phyloP scores from a whole-genome alignment of 2,797 vertebrate genomes.

The Semotilus atromaculatus region DNA sequence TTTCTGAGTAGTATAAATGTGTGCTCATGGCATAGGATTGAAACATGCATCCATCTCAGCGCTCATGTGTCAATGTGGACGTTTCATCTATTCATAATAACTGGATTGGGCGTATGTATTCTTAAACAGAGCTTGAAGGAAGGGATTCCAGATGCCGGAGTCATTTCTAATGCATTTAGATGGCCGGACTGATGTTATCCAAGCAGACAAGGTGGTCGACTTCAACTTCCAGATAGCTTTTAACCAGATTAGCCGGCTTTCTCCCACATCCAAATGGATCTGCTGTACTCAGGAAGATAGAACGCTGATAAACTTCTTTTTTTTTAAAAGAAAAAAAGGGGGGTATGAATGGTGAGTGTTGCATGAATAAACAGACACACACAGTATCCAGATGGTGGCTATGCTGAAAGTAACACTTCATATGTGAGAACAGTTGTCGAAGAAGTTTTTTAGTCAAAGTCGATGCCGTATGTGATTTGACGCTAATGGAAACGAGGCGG shows the following conservation, averaged over 20 bases:
- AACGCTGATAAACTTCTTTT: slow-evolving; percentile 13
- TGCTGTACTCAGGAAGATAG: background rate
- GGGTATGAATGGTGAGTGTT: background rate
- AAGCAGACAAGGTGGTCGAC: slow-evolving; percentile 65
- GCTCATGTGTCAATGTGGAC: slow-evolving; percentile 4
- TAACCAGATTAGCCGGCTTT: slow-evolving; percentile 44
- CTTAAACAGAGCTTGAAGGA: slow-evolving; percentile 47
- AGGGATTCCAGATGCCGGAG: slow-evolving; percentile 61
- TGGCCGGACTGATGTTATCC: slow-evolving; percentile 68
- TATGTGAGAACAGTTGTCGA: slow-evolving; percentile 19
- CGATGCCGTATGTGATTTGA: slow-evolving; percentile 2
- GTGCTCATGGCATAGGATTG: background rate
- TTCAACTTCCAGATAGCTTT: slow-evolving; percentile 60
- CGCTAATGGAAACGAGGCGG: background rate
- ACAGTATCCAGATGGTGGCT: slow-evolving; percentile 15
- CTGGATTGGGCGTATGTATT: slow-evolving; percentile 63
- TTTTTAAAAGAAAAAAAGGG: background rate
- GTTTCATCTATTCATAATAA: slow-evolving; percentile 43
- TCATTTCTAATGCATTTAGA: slow-evolving; percentile 65
- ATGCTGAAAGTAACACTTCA: slow-evolving; percentile 22
- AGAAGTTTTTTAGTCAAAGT: slow-evolving; percentile 16
- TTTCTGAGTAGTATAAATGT: slow-evolving; percentile 7
- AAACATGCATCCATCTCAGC: background rate
- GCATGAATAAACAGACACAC: slow-evolving; percentile 29
- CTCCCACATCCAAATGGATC: slow-evolving; percentile 39